Base-by-base conservation (phyloP, 2,888 invertebrate species). In the Dichetophora obliterata region DNA sequence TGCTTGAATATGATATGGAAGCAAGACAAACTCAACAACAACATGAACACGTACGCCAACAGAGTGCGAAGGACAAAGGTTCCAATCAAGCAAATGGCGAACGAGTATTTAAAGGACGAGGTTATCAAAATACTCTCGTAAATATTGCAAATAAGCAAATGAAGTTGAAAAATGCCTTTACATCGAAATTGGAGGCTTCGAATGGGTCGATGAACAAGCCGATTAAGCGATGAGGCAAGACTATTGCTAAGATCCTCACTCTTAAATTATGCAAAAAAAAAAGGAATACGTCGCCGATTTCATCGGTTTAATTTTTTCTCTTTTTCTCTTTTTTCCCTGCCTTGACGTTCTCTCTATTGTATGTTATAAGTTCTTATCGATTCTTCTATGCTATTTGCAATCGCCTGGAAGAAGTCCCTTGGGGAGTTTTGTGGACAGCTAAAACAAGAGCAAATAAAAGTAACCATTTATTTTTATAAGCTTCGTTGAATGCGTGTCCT, bases 301-400 rank as follows among this genome's bases (percentile, higher is more conserved):
- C 50, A 24, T 68, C 68, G 11, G 16, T 68, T 43, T 43, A 11
- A 34, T 65, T 34, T 34, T 65, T 19, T 19, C 19, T 5, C 14
- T 22, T 22, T 43, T 24, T 14, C 3, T 8, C 5, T 52, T 52
- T 4, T n/a, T 5, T 52, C 19, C 22, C 2, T n/a, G 54, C 19
- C 34, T 37, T 31, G 5, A 9, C 16, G 31, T 59, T 16, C 27
- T 59, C 65, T 11, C 6, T 66, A 27, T 50, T 68, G 48, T 50
- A 50, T 68, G 43, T 68, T 48, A 50, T 50, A 68, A 68, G 50
- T 68, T 48, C n/a, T n/a, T 48, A 68, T 68, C 50, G 68, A 68
- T 68, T 68, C 27, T 68, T 68, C 43, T 27, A 9, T 52, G 24
- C 19, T 68, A 22, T 48, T 68, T 48, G 68, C 19, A 16, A 50